A percentile compares a stretch with the other conserved stretches of the same genome.
Conservation (phyloP, 2,113 vertebrate genomes). For the Oryzias melastigma region DNA sequence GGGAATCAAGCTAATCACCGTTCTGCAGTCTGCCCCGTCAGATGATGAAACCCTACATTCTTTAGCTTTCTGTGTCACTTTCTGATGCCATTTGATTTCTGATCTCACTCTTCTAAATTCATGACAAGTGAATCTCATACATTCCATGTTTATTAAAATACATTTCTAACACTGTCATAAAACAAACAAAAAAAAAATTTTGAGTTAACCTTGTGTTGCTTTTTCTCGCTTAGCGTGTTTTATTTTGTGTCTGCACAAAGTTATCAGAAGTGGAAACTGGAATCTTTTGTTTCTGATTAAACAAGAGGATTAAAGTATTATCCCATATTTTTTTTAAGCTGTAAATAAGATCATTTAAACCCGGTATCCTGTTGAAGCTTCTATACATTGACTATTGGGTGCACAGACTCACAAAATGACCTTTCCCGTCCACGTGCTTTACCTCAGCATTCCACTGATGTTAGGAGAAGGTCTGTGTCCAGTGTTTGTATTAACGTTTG, state of each 20-base stretch:
- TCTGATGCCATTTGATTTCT: constrained; percentile 46
- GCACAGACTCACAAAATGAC: constrained; percentile 43
- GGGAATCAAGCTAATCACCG: constrained; percentile 56
- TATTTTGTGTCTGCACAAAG: constrained; percentile 30
- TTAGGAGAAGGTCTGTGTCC: constrained; percentile 42
- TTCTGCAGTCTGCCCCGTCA: constrained; percentile 39
- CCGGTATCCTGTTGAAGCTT: constrained; percentile 36
- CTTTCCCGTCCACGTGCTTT: constrained; percentile 55
- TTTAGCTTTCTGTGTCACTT: constrained; percentile 29
- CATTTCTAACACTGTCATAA: constrained; percentile 51
- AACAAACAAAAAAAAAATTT: constrained; percentile 34
- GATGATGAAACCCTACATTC: constrained; percentile 38
- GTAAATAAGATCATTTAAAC: constrained; percentile 65
- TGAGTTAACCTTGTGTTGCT: constrained; percentile 61
- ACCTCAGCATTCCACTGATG: constrained; percentile 65
- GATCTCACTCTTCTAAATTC: constrained; percentile 25
- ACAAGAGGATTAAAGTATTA: constrained; percentile 47
- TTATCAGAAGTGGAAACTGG: constrained; percentile 37
- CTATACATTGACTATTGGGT: constrained; percentile 41
- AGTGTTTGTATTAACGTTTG: constrained; percentile 55
- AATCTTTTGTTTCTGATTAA: constrained; percentile 24
- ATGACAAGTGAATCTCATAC: constrained; percentile 35
- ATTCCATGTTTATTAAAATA: constrained; percentile 59
- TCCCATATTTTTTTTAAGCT: constrained; percentile 16
- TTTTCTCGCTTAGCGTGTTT: constrained; percentile 39